Conservation (phyloP, 2,113 vertebrate species). For the Entosphenus tridentatus region DNA sequence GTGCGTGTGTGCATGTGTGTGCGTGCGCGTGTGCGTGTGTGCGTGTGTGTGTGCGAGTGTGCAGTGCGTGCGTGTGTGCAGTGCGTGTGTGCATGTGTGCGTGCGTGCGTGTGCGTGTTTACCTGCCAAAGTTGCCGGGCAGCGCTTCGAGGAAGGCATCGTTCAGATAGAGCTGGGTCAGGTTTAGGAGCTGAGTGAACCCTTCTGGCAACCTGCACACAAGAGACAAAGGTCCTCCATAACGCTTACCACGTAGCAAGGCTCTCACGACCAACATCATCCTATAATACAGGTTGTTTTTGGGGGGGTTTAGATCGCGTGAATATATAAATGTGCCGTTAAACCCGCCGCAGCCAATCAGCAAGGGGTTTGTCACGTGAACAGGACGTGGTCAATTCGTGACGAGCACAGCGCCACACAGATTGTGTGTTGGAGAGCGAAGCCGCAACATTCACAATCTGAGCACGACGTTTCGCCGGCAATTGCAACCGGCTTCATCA, state of each 20-base stretch:
- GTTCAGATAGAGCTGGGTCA: constrained; percentile 90
- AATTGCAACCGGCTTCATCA: too few species aligned
- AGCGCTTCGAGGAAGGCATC: constrained; percentile 96
- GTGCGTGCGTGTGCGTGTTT: constrained; percentile 9
- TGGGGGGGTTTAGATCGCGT: not conserved
- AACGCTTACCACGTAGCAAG: constrained; percentile 7
- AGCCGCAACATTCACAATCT: too few species aligned
- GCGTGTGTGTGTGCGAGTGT: not conserved
- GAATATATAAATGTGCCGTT: not conserved
- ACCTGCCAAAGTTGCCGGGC: constrained; percentile 93
- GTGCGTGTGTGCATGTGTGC: not conserved
- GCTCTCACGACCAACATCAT: not conserved
- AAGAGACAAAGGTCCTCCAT: constrained; percentile 8
- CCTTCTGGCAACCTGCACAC: constrained; percentile 64
- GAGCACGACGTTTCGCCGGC: too few species aligned
- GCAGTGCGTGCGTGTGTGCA: not conserved
- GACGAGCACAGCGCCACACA: too few species aligned
- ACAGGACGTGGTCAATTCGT: not conserved
- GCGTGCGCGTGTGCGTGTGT: not conserved
- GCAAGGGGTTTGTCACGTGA: not conserved
- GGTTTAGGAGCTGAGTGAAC: constrained; percentile 83
- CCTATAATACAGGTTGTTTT: not conserved
- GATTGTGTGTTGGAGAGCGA: too few species aligned
- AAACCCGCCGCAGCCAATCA: not conserved
- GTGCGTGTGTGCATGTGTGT: too few species aligned